A percentile compares a stretch with the other conserved stretches of the same genome.
phyloP scores from a whole-genome alignment of 2,888 invertebrate species.

The Diarsia brunnea region DNA sequence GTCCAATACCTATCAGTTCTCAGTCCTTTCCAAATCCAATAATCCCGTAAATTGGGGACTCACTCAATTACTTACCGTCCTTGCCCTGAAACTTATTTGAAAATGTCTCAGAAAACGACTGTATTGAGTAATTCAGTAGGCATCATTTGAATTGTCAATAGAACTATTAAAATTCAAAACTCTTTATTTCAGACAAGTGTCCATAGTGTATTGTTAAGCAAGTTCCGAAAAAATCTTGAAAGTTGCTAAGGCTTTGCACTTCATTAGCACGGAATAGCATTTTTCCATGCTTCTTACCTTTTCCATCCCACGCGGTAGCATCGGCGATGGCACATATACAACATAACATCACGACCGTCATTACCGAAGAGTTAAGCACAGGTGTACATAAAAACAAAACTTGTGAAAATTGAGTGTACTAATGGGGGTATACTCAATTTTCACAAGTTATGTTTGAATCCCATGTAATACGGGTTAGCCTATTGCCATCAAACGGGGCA shows the following conservation, averaged over 20 bases:
- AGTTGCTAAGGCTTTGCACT: not conserved
- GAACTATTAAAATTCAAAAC: no score
- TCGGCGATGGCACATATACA: not conserved
- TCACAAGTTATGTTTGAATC: no score
- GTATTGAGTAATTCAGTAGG: constrained; percentile 3
- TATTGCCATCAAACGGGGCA: no score
- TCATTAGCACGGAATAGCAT: not conserved
- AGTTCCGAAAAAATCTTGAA: not conserved
- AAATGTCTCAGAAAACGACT: constrained; percentile 16
- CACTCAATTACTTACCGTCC: constrained; percentile 8
- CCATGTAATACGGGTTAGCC: no score
- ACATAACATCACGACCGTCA: no score
- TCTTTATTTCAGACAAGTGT: no score
- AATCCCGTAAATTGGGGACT: constrained; percentile 38
- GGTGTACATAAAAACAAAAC: no score
- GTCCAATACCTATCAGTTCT: constrained; percentile 10
- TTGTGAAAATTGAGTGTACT: no score
- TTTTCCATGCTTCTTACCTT: not conserved
- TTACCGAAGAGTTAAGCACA: no score
- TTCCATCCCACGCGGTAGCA: not conserved
- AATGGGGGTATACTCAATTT: no score
- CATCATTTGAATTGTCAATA: constrained; percentile 5
- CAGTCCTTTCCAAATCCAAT: constrained; percentile 35
- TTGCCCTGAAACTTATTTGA: not conserved
- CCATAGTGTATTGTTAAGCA: not conserved